phyloP scores from a whole-genome alignment of 2,113 vertebrate species.

The Tenrec ecaudatus region DNA sequence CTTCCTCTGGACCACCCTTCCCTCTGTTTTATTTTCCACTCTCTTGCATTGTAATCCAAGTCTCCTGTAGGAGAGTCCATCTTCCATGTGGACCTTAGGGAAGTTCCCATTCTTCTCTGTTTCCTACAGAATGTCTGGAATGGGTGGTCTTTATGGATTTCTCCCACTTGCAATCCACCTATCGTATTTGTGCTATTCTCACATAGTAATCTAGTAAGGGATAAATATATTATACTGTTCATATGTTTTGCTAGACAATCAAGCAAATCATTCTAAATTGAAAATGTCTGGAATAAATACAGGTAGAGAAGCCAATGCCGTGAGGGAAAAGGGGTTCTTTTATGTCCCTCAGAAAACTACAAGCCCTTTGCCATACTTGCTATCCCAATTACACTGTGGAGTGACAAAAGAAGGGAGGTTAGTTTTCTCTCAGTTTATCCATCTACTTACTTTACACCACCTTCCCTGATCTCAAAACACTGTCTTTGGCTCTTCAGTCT shows the following conservation, averaged over 20 bases:
- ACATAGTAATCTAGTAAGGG: not conserved
- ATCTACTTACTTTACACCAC: not conserved
- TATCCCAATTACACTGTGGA: not conserved
- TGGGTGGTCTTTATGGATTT: not conserved
- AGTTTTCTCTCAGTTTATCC: not conserved
- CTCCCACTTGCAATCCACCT: not conserved
- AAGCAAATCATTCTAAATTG: not conserved
- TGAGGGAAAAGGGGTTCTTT: not conserved
- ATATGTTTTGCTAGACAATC: not conserved
- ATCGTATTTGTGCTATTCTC: not conserved
- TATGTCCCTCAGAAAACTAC: not conserved
- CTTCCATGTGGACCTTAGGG: not conserved
- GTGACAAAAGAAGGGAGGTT: not conserved
- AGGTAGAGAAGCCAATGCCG: not conserved
- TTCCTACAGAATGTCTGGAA: not conserved
- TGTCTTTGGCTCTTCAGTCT: not conserved
- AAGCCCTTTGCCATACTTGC: not conserved
- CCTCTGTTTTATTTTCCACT: not conserved
- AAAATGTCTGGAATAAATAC: not conserved
- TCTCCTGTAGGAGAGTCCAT: not conserved
- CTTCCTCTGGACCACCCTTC: not conserved
- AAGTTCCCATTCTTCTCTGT: not conserved
- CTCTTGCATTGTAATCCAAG: not conserved
- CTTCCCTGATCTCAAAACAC: not conserved
- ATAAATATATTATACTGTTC: not conserved